Evolutionary conservation across 1,140 invertebrate genomes (phyloP).

Genomic region (Hestina assimilis): DNA sequence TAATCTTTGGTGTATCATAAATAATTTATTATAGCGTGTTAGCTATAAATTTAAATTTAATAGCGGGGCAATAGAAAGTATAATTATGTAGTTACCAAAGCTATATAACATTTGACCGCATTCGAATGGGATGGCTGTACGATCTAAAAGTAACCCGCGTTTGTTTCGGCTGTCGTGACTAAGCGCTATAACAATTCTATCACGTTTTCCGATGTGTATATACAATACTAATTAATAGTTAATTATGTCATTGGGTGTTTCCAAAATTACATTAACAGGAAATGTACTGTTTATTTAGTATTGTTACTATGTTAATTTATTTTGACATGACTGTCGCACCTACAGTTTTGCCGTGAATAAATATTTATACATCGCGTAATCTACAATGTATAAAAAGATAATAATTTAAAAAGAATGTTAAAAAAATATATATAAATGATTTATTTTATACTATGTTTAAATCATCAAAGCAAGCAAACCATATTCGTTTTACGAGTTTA

Average conservation of each 20-base stretch:
- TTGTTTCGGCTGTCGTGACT: constrained; percentile 41
- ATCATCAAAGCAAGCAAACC: too few relatives aligned
- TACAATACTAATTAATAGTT: constrained; percentile 6
- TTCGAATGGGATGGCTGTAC: constrained; percentile 41
- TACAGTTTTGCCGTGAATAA: too few relatives aligned
- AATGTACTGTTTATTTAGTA: neutral
- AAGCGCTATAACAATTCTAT: constrained; percentile 49
- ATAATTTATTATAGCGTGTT: constrained; percentile 29
- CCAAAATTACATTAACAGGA: constrained; percentile 8
- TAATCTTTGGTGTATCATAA: constrained; percentile 23
- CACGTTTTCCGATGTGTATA: constrained; percentile 37
- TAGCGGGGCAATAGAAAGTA: constrained; percentile 44
- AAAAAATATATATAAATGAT: too few relatives aligned
- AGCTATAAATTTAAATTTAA: constrained; percentile 35
- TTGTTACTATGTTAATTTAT: neutral
- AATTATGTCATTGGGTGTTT: constrained; percentile 18
- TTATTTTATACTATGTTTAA: too few relatives aligned
- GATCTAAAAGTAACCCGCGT: constrained; percentile 33
- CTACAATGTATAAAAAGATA: too few relatives aligned
- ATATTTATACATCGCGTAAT: too few relatives aligned
- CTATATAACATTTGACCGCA: constrained; percentile 46
- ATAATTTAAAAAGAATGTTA: too few relatives aligned
- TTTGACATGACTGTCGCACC: too few relatives aligned
- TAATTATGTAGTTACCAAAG: constrained; percentile 49
- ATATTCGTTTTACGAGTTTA: too few relatives aligned